A percentile compares a stretch with the other conserved stretches of the same genome.
Evolutionary conservation across 1,140 invertebrate species (phyloP).

Genomic region (Scylla paramamosain): DNA sequence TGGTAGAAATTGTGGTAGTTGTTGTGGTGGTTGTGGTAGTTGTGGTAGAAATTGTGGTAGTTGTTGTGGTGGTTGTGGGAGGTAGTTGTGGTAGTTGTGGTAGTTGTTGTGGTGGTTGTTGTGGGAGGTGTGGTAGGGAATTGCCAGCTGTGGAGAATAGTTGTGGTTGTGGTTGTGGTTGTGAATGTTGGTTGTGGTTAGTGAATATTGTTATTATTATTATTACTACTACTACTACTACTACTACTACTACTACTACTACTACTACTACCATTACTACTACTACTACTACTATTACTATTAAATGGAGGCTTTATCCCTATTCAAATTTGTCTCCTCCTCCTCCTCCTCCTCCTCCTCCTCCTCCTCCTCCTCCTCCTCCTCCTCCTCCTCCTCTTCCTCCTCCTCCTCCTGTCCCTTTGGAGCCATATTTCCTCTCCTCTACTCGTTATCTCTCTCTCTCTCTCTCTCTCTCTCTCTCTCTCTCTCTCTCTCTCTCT

Average conservation of each 20-base stretch:
- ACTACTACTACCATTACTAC: not conserved
- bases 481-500: not conserved
- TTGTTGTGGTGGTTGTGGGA: too few species aligned
- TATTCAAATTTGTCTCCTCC: not conserved
- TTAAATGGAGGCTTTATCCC: not conserved
- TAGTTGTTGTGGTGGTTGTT: too few species aligned
- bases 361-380: not conserved
- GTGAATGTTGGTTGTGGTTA: too few species aligned
- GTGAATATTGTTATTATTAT: slow-evolving; percentile 41
- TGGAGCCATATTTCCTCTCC: not conserved
- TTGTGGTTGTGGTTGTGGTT: too few species aligned
- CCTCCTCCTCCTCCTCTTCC: not conserved
- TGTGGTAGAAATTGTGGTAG: too few species aligned
- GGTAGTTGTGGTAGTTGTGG: too few species aligned
- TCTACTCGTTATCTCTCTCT: not conserved
- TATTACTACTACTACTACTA: not conserved
- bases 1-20: not conserved
- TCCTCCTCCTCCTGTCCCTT: not conserved
- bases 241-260: slow-evolving; percentile 26
- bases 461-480: not conserved
- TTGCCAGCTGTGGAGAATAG: too few species aligned
- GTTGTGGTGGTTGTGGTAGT: too few species aligned
- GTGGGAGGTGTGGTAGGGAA: too few species aligned
- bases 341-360: not conserved
- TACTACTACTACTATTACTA: not conserved